Evolutionary conservation across 1,140 invertebrate species (phyloP).

Genomic region (Ips typographus): DNA sequence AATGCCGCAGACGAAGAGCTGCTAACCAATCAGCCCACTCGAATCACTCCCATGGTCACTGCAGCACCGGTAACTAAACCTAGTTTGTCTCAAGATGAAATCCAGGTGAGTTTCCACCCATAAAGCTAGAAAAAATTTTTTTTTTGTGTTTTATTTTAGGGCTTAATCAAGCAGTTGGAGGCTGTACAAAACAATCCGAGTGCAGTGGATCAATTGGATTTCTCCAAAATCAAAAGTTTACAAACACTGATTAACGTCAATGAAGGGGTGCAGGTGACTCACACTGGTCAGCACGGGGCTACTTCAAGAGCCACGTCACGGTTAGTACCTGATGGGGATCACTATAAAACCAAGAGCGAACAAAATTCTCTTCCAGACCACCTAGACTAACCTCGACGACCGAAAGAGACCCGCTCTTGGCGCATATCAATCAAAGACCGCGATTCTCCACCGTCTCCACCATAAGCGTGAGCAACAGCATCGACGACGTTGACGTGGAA

Average conservation of each 20-base stretch:
- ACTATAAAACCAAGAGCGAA: no score
- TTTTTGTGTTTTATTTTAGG: conserved; percentile 7
- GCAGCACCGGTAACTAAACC: conserved; percentile 37
- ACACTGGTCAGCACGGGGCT: conserved; percentile 42
- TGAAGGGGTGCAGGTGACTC: conserved; percentile 43
- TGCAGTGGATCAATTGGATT: conserved; percentile 44
- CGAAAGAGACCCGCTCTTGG: conserved; percentile 13
- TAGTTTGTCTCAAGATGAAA: conserved; percentile 36
- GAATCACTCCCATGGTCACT: conserved; percentile 44
- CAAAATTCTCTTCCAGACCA: not conserved
- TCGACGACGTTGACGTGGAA: conserved; percentile 38
- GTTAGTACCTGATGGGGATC: not conserved
- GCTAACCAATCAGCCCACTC: conserved; percentile 44
- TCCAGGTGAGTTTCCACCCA: conserved; percentile 8
- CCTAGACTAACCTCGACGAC: conserved; percentile 14
- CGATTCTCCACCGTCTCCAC: conserved; percentile 32
- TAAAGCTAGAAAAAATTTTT: not conserved
- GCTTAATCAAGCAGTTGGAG: conserved; percentile 47
- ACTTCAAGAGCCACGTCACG: conserved; percentile 33
- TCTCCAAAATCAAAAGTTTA: conserved; percentile 42
- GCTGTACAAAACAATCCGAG: conserved; percentile 46
- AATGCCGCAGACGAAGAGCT: conserved; percentile 40
- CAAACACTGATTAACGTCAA: conserved; percentile 43
- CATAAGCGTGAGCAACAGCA: conserved; percentile 40
- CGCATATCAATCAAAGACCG: conserved; percentile 9